phyloP scores from a whole-genome alignment of 2,888 invertebrate species.

The Automeris io region DNA sequence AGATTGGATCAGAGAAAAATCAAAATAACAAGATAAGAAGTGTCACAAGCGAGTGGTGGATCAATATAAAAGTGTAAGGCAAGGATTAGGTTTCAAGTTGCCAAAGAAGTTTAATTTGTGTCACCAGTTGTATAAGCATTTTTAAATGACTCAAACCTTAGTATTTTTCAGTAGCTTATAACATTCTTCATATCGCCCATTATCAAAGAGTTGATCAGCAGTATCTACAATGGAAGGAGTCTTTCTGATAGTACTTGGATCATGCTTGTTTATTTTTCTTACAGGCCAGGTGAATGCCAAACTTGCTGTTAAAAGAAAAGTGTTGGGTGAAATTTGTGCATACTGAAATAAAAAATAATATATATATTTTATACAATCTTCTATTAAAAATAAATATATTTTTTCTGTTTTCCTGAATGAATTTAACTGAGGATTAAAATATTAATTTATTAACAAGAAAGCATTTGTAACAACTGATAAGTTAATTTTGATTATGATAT shows the following conservation, averaged over 20 bases:
- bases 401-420: neutral
- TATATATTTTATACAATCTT: neutral
- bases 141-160: too few relatives aligned
- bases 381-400: neutral
- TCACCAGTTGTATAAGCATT: too few relatives aligned
- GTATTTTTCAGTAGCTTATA: conserved; percentile 76
- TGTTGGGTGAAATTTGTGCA: conserved; percentile 7
- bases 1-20: too few relatives aligned
- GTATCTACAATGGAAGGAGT: conserved; percentile 60
- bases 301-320: conserved; percentile 22
- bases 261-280: conserved; percentile 27
- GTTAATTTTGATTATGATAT: too few relatives aligned
- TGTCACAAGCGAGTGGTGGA: too few relatives aligned
- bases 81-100: too few relatives aligned
- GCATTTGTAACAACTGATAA: too few relatives aligned
- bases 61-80: too few relatives aligned
- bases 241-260: conserved; percentile 30
- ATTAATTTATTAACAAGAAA: too few relatives aligned
- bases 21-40: too few relatives aligned
- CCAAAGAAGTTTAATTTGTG: too few relatives aligned
- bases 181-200: conserved; percentile 80
- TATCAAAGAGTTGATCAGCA: conserved; percentile 81
- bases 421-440: too few relatives aligned
- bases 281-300: conserved; percentile 54
- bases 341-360: conserved; percentile 15